A percentile compares a stretch with the other conserved stretches of the same genome.
Evolutionary conservation across 2,888 invertebrate species (phyloP).

Genomic region (Agrochola macilenta): DNA sequence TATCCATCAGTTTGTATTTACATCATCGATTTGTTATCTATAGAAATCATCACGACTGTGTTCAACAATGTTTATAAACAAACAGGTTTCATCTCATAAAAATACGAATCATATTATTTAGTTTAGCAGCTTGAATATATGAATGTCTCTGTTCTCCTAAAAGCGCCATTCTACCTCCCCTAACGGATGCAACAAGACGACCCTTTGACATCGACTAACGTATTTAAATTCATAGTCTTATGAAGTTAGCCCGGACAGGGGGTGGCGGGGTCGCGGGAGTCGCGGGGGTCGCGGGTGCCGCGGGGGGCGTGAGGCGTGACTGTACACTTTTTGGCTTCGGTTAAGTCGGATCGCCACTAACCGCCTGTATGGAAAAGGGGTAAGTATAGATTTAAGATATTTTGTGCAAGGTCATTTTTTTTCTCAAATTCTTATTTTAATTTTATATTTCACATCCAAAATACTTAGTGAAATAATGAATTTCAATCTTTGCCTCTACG

Average conservation of each 20-base stretch:
- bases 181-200: conserved; percentile 81
- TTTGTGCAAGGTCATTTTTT: background rate
- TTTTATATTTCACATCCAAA: too few species aligned
- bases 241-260: conserved; percentile 86
- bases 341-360: conserved; percentile 88
- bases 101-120: background rate
- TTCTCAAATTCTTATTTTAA: too few species aligned
- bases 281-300: conserved; percentile 47
- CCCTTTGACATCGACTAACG: conserved; percentile 90
- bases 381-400: conserved; percentile 63
- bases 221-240: conserved; percentile 91
- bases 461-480: too few species aligned
- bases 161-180: conserved; percentile 75
- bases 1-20: background rate
- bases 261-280: conserved; percentile 58
- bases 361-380: conserved; percentile 47
- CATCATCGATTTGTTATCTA: too few species aligned
- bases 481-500: too few species aligned
- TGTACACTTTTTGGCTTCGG: conserved; percentile 90
- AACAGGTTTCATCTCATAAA: too few species aligned
- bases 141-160: background rate
- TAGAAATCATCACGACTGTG: background rate
- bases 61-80: background rate
- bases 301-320: conserved; percentile 84
- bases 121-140: background rate